Evolutionary conservation across 2,888 invertebrate genomes (phyloP), one percentile per base, ranked within the genome.

Genomic region (Platypus cylindrus): DNA sequence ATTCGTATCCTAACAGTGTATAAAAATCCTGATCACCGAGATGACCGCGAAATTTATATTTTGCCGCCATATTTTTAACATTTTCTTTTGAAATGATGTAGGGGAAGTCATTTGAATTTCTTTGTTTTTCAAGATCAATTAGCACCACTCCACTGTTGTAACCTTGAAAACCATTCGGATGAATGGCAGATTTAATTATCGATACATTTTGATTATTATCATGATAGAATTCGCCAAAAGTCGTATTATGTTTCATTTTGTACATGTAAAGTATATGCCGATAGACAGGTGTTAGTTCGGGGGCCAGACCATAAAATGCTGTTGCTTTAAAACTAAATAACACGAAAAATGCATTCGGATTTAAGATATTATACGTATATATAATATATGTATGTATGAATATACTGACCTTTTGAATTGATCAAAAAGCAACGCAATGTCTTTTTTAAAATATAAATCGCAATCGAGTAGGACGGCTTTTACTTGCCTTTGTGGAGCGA

Each of bases 1-100:
- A 65, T 49, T 84, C 81, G 45, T 71, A 69, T 7, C 74, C 76
- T 11, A 83, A 50, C 18, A 84, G 58, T 1, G 81, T 79, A 54
- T 78, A 83, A 59, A 80, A 81, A 61, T 84, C 84, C 59, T 86
- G 85, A 59, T 86, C 85, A 1, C 85, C 85, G 17, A 86, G 65
- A 56, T 84, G 81, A 2, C 80, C 79, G 55, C 70, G 43, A 52
- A 78, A 78, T 29, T 64, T 63, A 56, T 75, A 78, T 53, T 76
- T 77, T 16, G 65, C 52, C 2, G 71, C 67, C 48, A 77, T 62
- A 35, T 61, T 58, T 30, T 65, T 58, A 1, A 78, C 69, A 46
- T 63, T 66, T 11, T 64, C 55, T 33, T 66, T 65, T 17, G 62
- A 64, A 12, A 76, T 59, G 30, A 77, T 63, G 28, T 66, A 60